Evolutionary conservation across 2,797 vertebrate species (phyloP).

Genomic region (Coluber constrictor): DNA sequence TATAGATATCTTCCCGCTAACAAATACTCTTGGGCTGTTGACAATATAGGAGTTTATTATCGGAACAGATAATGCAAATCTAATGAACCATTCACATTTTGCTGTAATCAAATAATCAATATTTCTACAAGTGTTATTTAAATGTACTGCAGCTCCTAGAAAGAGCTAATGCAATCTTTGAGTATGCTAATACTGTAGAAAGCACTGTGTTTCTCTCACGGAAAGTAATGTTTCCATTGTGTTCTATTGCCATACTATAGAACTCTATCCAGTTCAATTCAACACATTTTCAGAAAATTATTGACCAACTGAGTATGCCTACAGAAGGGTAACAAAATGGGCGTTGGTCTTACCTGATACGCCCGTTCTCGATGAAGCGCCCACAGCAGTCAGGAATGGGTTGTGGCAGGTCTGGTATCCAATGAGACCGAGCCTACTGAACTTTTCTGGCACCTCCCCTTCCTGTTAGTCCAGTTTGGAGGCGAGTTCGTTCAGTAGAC

Average conservation of each 20-base stretch:
- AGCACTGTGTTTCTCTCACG: not conserved
- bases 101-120: not conserved
- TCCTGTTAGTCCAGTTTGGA: too few species aligned
- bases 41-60: too few species aligned
- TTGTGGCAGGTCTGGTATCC: too few species aligned
- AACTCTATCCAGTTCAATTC: not conserved
- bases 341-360: too few species aligned
- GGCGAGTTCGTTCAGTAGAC: too few species aligned
- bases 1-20: not conserved
- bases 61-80: not conserved
- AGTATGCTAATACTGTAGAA: not conserved
- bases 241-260: not conserved
- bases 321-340: too few species aligned
- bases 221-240: not conserved
- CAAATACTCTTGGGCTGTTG: not conserved
- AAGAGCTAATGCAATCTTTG: not conserved
- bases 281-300: not conserved
- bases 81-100: not conserved
- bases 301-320: not conserved
- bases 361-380: too few species aligned
- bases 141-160: not conserved
- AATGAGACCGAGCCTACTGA: too few species aligned
- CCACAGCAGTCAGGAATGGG: too few species aligned
- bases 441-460: too few species aligned
- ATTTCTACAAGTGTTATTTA: not conserved